Percentiles rank a stretch among this genome's conserved stretches.
These are phyloP conservation scores for Glyptemys insculpta DNA, from an alignment of 2,797 vertebrate genomes.

Conservation along the genomic window DNA sequence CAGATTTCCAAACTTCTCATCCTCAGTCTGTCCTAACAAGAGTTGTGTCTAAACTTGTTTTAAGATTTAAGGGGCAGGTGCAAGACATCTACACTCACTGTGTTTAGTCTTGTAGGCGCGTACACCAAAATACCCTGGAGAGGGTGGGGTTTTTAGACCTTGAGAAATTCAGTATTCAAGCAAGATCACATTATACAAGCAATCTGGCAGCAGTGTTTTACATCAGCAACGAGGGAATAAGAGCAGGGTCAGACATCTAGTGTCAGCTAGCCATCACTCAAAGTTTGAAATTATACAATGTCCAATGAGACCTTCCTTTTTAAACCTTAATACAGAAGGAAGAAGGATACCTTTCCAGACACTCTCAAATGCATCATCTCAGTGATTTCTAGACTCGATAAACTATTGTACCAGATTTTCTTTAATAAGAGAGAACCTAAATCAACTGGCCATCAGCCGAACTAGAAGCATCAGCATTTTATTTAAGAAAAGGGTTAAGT, in stretches of 20 bases:
- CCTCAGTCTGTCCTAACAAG: neutral
- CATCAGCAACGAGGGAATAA: neutral
- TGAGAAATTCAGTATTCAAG: neutral
- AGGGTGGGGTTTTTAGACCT: neutral
- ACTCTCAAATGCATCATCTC: neutral
- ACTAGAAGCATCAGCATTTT: conserved; percentile 5
- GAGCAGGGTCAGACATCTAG: neutral
- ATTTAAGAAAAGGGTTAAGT: neutral
- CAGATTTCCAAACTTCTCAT: neutral
- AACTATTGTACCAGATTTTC: neutral
- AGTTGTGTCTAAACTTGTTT: neutral
- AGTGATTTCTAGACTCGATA: neutral
- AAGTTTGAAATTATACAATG: neutral
- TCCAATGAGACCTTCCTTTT: conserved; percentile 12
- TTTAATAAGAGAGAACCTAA: neutral
- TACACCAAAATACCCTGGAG: neutral
- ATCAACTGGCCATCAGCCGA: neutral
- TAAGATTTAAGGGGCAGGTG: neutral
- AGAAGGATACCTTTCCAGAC: neutral
- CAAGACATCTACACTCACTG: neutral
- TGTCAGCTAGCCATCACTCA: conserved; percentile 10
- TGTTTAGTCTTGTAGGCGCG: neutral
- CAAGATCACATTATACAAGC: neutral
- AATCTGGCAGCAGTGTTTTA: neutral
- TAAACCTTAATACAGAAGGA: neutral